phyloP scores from a whole-genome alignment of 2,888 invertebrate species.

The Heliothis peltigera region DNA sequence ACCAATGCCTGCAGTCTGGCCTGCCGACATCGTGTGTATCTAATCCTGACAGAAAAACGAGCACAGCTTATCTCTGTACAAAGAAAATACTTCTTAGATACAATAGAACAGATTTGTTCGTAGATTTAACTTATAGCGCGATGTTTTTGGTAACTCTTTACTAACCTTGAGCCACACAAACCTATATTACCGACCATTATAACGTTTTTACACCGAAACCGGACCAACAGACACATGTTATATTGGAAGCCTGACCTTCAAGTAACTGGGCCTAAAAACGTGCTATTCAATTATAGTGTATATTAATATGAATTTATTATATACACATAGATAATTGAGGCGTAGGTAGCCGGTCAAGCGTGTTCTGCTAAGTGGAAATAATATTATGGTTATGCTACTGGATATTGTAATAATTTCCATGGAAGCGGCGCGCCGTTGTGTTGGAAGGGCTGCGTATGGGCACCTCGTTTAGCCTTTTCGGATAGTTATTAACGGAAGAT shows the following conservation, averaged over 20 bases:
- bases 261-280: slow-evolving; percentile 8
- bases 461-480: neutral
- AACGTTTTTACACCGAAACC: slow-evolving; percentile 26
- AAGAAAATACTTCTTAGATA: neutral
- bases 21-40: neutral
- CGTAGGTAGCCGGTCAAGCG: slow-evolving; percentile 24
- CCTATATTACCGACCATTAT: slow-evolving; percentile 12
- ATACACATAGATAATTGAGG: slow-evolving; percentile 8
- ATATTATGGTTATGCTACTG: slow-evolving; percentile 1
- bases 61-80: neutral
- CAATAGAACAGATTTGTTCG: neutral
- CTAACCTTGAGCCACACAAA: slow-evolving; percentile 27
- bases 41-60: neutral
- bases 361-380: slow-evolving; percentile 6
- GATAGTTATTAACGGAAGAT: neutral
- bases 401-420: neutral
- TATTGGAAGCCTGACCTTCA: slow-evolving; percentile 24
- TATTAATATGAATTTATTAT: slow-evolving; percentile 37
- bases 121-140: neutral
- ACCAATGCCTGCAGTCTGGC: neutral
- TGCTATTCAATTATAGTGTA: slow-evolving; percentile 17
- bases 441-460: neutral
- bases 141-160: neutral
- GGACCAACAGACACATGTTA: slow-evolving; percentile 1
- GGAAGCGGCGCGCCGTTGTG: slow-evolving; percentile 4